Conservation (phyloP, 1,140 invertebrate genomes). For the Helicoverpa armigera region DNA sequence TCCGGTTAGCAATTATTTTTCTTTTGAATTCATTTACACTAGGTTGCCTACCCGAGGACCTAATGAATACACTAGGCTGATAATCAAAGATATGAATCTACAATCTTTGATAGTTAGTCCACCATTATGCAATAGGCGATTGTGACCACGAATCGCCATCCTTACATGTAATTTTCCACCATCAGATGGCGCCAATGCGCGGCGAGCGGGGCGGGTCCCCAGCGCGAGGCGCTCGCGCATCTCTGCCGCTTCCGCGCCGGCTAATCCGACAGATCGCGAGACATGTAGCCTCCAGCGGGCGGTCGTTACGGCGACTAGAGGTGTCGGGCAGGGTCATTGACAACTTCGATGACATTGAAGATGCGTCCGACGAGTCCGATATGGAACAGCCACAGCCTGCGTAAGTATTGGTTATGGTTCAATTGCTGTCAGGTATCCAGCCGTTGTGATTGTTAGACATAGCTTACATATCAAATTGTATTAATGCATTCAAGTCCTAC, state of each 20-base stretch:
- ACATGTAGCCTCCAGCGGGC: slow-evolving; percentile 84
- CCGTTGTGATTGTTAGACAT: too few species aligned
- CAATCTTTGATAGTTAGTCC: too few species aligned
- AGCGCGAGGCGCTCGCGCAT: slow-evolving; percentile 77
- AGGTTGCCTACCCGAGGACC: too few species aligned
- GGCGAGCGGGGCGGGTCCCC: slow-evolving; percentile 82
- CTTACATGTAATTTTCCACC: background rate
- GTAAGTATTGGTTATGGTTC: slow-evolving; percentile 65
- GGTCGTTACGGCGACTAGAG: slow-evolving; percentile 82
- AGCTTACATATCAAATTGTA: too few species aligned
- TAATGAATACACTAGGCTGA: too few species aligned
- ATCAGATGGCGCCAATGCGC: slow-evolving; percentile 84
- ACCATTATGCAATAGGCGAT: too few species aligned
- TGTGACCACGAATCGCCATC: too few species aligned
- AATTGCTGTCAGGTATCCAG: background rate
- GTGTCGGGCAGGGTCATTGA: slow-evolving; percentile 85
- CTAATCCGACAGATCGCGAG: slow-evolving; percentile 84
- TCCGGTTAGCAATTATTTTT: background rate
- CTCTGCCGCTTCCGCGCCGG: slow-evolving; percentile 80
- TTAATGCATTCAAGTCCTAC: too few species aligned
- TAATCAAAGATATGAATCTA: too few species aligned
- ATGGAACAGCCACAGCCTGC: slow-evolving; percentile 76
- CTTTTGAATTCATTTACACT: too few species aligned
- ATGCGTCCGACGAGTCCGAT: slow-evolving; percentile 76
- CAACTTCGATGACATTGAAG: slow-evolving; percentile 85